Conservation (phyloP, 2,113 vertebrate genomes). For the Chlorocebus sabaeus region DNA sequence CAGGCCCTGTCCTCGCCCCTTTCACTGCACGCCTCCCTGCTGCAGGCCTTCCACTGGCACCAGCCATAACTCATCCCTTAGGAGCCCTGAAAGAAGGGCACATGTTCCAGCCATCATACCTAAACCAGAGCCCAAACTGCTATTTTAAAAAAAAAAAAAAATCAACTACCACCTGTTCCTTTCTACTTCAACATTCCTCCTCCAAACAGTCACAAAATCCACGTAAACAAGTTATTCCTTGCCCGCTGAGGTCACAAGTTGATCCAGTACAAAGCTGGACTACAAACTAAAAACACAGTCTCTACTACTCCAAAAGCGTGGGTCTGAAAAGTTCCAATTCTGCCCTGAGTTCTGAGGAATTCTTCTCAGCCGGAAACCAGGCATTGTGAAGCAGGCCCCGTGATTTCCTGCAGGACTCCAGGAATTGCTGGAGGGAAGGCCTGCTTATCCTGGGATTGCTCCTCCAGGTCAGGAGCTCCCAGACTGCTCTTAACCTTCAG, state of each 20-base stretch:
- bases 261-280: slow-evolving; percentile 30
- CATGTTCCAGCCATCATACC: background rate
- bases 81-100: background rate
- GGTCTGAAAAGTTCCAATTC: slow-evolving; percentile 37
- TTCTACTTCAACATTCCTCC: background rate
- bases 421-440: background rate
- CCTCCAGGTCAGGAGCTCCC: background rate
- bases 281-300: background rate
- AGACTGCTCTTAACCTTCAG: background rate
- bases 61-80: background rate
- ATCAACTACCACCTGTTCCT: background rate
- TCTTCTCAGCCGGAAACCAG: slow-evolving; percentile 72
- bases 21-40: background rate
- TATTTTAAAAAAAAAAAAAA: background rate
- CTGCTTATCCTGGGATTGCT: background rate
- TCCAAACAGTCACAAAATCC: slow-evolving; percentile 28
- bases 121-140: background rate
- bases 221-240: slow-evolving; percentile 19
- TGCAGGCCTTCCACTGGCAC: background rate
- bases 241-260: slow-evolving; percentile 32
- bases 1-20: background rate
- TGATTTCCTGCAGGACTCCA: slow-evolving; percentile 69
- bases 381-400: slow-evolving; percentile 74
- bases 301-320: background rate
- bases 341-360: slow-evolving; percentile 54